phyloP scores from a whole-genome alignment of 2,797 vertebrate species.

The Gorsachius magnificus region DNA sequence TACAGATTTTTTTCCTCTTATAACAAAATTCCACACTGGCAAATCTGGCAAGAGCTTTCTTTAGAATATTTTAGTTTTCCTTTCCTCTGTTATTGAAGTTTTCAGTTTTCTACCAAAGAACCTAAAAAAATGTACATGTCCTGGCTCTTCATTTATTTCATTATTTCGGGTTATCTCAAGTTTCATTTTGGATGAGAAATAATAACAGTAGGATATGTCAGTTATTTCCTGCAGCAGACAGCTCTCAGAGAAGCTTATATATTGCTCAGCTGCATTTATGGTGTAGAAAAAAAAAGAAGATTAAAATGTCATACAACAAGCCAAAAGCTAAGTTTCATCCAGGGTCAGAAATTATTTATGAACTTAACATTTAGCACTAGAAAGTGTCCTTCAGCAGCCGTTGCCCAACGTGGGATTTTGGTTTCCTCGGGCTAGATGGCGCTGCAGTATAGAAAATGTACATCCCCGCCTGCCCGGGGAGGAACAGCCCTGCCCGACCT shows the following conservation, averaged over 20 bases:
- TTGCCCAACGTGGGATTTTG: background rate
- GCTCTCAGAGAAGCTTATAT: constrained; percentile 6
- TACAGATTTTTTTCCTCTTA: background rate
- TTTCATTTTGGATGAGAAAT: constrained; percentile 20
- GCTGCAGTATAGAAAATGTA: constrained; percentile 15
- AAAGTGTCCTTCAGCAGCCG: background rate
- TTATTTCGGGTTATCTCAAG: background rate
- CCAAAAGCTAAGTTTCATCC: constrained; percentile 36
- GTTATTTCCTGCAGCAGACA: constrained; percentile 5
- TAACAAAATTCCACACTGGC: background rate
- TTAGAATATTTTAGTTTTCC: background rate
- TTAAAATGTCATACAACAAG: constrained; percentile 35
- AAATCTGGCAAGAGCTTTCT: background rate
- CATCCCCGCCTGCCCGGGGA: background rate
- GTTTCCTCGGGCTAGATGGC: constrained; percentile 52
- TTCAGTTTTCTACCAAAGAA: background rate
- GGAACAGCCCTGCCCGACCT: background rate
- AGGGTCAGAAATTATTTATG: constrained; percentile 65
- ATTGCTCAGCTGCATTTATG: constrained; percentile 6
- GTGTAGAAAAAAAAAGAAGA: background rate
- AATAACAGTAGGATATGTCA: constrained; percentile 27
- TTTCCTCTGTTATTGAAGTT: constrained; percentile 2
- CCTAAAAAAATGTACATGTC: background rate
- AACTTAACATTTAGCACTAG: constrained; percentile 30
- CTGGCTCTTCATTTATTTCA: constrained; percentile 13